Evolutionary conservation across 2,113 vertebrate species (phyloP), one percentile per base, ranked within the genome.

Genomic region (Empidonax alnorum): DNA sequence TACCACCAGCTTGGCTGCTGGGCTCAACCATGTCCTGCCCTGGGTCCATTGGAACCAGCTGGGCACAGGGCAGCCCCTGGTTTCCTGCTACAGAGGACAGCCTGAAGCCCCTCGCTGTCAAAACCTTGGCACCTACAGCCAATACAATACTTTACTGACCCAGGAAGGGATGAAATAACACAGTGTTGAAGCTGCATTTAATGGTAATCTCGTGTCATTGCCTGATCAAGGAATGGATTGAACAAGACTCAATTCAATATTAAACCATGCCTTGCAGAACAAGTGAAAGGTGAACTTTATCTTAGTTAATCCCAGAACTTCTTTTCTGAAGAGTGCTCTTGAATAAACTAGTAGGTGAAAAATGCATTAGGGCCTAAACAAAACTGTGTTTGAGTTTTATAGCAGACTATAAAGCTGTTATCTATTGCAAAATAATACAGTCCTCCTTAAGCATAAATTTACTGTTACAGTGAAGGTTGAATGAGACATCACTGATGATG

Each of bases 81-180:
- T 56, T 74, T 62, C 39, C 52, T 84, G 18, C n/a, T n/a, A 22
- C 49, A 67, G 10, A 55, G 22, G 52, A 19, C 24, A 66, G 5
- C 7, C n/a, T 69, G 55, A 41, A 62, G 22, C 3, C 9, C 5
- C 2, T 2, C 3, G 0, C 23, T 58, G 33, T 14, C 71, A 50
- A 47, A 33, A 42, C 19, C 31, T 79, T 30, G 23, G 20, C 14
- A 42, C 1, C 33, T 37, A 35, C 11, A 63, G 56, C 42, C 20
- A 69, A 15, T 21, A 31, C n/a, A 56, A 58, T 8, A 44, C 5
- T 14, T 53, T 33, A 69, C 25, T n/a, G 22, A 37, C 42, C 47
- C 4, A 10, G 23, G 5, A 66, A 46, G 11, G 37, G 33, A 62
- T 27, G 12, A 94, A 91, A 78, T 50, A 87, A 78, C 78, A 39